A percentile compares a stretch with the other conserved stretches of the same genome.
Conservation (phyloP, 2,113 vertebrate genomes). For the Thryonomys swinderianus region DNA sequence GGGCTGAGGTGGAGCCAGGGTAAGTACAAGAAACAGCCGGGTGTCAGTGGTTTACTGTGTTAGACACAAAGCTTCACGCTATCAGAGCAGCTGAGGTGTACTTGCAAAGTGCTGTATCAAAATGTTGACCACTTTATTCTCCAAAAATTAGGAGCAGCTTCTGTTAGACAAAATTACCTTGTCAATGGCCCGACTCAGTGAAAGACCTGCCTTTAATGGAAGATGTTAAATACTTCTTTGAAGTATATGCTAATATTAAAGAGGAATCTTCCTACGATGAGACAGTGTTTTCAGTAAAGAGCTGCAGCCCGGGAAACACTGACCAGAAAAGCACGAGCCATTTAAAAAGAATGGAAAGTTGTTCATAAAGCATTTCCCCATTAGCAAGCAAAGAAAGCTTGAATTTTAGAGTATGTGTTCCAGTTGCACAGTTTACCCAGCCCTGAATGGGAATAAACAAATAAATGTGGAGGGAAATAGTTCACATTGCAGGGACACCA, state of each 20-base stretch:
- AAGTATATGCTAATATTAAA: neutral
- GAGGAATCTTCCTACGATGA: neutral
- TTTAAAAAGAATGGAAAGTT: neutral
- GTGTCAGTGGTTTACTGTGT: fast-evolving
- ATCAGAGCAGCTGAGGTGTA: fast-evolving
- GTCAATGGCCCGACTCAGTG: neutral
- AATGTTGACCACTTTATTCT: neutral
- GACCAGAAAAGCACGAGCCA: neutral
- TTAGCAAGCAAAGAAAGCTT: neutral
- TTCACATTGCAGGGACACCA: neutral
- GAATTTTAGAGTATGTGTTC: neutral
- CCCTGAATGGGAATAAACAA: neutral
- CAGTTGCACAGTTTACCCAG: neutral
- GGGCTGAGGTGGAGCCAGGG: neutral
- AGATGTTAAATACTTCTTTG: neutral
- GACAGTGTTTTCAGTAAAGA: neutral
- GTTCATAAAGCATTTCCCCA: neutral
- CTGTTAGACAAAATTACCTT: neutral
- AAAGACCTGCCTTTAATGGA: neutral
- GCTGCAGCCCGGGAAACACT: neutral
- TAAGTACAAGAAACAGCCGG: neutral
- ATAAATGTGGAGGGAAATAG: neutral
- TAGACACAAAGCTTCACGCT: neutral
- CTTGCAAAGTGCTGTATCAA: neutral
- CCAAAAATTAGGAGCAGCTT: neutral